These are phyloP conservation scores for Zophobas atratus DNA, from an alignment of 1,140 invertebrate species.

Conservation along the genomic window DNA sequence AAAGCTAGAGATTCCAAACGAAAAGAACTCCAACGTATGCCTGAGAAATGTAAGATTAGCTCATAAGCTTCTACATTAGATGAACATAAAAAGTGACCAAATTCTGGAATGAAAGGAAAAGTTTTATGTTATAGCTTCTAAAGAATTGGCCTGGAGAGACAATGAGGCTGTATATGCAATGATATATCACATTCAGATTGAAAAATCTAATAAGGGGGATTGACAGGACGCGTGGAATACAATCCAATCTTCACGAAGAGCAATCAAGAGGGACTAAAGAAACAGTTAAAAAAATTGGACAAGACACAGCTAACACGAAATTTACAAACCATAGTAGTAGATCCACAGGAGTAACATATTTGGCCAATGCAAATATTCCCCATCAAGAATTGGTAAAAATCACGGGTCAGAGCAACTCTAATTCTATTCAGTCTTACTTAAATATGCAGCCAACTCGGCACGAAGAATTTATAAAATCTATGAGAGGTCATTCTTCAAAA, in stretches of 20 bases:
- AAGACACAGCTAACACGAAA: neutral
- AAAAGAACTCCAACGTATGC: too few species aligned
- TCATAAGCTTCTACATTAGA: too few species aligned
- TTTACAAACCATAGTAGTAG: constrained; percentile 13
- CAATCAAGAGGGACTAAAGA: constrained; percentile 9
- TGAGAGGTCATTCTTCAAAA: too few species aligned
- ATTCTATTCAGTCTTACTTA: neutral
- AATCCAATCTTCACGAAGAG: neutral
- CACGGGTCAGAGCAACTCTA: neutral
- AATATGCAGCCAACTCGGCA: neutral
- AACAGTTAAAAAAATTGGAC: constrained; percentile 1
- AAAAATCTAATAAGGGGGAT: neutral
- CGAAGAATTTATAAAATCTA: too few species aligned
- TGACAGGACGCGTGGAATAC: neutral
- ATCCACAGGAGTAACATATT: constrained; percentile 17
- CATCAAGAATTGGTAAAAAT: constrained; percentile 10
- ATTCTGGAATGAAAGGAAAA: neutral
- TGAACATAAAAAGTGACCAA: too few species aligned
- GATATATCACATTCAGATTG: neutral
- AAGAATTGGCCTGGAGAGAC: neutral
- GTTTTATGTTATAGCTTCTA: neutral
- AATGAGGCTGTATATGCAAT: neutral
- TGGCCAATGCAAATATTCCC: constrained; percentile 5
- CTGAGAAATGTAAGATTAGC: too few species aligned
- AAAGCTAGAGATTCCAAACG: too few species aligned